These are phyloP conservation scores for Ferrisia virgata DNA, from an alignment of 2,888 invertebrate genomes.

Conservation along the genomic window DNA sequence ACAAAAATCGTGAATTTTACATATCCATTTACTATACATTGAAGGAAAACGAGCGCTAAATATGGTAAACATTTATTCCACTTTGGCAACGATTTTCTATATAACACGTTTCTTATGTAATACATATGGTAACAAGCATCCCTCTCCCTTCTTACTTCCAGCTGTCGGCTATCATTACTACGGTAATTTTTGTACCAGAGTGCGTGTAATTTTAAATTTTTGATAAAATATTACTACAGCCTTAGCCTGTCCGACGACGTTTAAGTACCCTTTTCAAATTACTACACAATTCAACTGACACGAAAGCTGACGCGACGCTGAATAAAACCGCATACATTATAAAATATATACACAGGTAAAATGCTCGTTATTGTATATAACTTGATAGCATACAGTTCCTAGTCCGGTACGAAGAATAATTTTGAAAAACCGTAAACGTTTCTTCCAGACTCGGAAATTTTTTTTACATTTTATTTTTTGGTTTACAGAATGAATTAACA, in stretches of 20 bases:
- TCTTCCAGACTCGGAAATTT: neutral
- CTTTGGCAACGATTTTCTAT: constrained; percentile 41
- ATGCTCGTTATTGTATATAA: too few relatives aligned
- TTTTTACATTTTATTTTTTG: neutral
- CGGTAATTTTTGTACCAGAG: neutral
- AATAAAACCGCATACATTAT: neutral
- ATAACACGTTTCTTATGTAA: constrained; percentile 26
- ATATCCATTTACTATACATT: neutral
- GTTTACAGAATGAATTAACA: neutral
- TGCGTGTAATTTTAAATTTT: neutral
- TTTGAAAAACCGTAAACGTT: neutral
- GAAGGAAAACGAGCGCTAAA: constrained; percentile 36
- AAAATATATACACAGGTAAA: too few relatives aligned
- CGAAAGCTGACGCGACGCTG: neutral
- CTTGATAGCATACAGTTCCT: too few relatives aligned
- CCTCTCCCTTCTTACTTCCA: neutral
- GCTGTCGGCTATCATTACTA: neutral
- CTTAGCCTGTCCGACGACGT: neutral
- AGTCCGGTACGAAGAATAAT: neutral
- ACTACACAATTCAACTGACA: neutral
- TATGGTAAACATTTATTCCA: constrained; percentile 41
- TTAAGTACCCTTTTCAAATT: neutral
- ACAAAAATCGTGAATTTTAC: constrained; percentile 27
- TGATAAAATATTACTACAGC: neutral
- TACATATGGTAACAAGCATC: neutral